Base-by-base conservation (phyloP, 2,113 vertebrate genomes). In the Prunella himalayana region DNA sequence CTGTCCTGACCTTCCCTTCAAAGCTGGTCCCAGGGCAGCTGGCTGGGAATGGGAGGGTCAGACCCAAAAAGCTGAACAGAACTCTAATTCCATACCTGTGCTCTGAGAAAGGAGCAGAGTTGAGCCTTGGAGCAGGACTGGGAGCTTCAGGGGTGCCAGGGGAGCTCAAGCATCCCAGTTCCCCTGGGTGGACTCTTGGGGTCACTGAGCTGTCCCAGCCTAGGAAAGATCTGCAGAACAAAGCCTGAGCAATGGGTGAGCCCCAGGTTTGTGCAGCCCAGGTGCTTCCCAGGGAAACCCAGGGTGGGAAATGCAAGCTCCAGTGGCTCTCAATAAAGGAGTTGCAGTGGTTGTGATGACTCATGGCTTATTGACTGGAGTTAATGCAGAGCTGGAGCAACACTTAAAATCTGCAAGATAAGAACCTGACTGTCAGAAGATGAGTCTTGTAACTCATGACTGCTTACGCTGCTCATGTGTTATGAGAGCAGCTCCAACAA, bases 361-460 rank as follows among this genome's bases (percentile, higher is more conserved):
- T 95, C 93, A 90, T 11, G 70, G 87, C 66, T 91, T 93, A 91
- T 93, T 88, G 92, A 94, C 90, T 93, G 92, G 65, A 93, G 94
- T n/a, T 70, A 90, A 94, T 91, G 94, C 90, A 63, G 92, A 94
- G 95, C 94, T 88, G 13, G 79, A 95, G 68, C 82, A 82, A 80
- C 87, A 77, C 93, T 97, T 95, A 4, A 86, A 94, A 88, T 94
- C 94, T 86, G 88, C 69, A 88, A 94, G 96, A 96, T 94, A 94
- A 94, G 94, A 92, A 88, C 86, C 83, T 73, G 86, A 75, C 92
- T 94, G 96, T 96, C 95, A 94, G 94, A 78, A 95, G 92, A 95
- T 90, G 94, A 95, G 91, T 82, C 86, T 84, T 91, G 91, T 84
- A 96, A 83, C 94, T 97, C 92, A 73, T 91, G 94, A 75, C 89